These are phyloP conservation scores for Saguinus midas DNA, from an alignment of 2,113 vertebrate genomes.

Conservation along the genomic window DNA sequence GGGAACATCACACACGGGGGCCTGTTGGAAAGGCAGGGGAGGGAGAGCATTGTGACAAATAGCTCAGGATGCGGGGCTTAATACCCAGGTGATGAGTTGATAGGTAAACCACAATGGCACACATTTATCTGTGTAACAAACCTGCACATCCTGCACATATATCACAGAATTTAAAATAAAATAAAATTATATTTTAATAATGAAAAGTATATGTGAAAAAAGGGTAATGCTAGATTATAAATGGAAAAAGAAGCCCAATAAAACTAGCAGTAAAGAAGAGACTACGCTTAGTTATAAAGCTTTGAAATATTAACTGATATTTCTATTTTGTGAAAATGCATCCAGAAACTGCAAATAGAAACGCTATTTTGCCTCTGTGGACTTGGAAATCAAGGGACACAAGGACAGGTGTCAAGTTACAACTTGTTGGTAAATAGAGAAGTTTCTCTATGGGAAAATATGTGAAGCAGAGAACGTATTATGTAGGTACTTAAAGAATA, in stretches of 20 bases:
- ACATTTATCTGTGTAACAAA: no score
- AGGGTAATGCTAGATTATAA: neutral
- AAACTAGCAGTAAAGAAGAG: neutral
- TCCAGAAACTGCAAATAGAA: neutral
- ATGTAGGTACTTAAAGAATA: neutral
- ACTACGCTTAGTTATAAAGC: neutral
- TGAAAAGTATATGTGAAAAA: no score
- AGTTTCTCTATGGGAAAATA: neutral
- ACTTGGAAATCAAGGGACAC: neutral
- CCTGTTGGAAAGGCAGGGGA: no score
- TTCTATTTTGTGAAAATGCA: neutral
- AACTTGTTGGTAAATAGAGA: neutral
- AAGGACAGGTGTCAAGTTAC: neutral
- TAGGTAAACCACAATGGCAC: no score
- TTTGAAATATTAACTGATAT: neutral
- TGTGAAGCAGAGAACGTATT: neutral
- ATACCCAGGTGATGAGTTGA: no score
- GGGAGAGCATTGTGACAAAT: no score
- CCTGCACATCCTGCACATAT: no score
- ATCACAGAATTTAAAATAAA: no score
- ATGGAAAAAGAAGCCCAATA: neutral
- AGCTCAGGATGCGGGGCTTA: no score
- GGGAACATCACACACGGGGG: no score
- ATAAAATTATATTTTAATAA: no score
- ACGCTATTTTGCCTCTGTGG: neutral